Conservation (phyloP, 2,113 vertebrate genomes). For the Crotalus viridis region DNA sequence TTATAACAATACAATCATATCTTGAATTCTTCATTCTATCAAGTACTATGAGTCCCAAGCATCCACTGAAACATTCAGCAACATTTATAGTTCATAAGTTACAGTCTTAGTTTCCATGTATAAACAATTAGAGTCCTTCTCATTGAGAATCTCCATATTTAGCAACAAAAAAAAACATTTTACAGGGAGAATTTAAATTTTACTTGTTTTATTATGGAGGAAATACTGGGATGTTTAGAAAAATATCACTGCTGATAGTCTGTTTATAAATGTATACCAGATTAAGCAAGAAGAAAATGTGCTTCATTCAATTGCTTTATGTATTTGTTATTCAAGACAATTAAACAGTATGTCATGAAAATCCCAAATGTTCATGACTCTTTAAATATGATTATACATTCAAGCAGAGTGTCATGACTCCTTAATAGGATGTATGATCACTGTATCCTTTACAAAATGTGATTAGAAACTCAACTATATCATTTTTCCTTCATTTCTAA, state of each 20-base stretch:
- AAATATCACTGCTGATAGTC: background rate
- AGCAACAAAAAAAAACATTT: constrained; percentile 21
- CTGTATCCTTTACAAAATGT: background rate
- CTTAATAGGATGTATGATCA: background rate
- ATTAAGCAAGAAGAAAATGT: constrained; percentile 13
- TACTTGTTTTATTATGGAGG: background rate
- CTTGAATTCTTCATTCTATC: constrained; percentile 31
- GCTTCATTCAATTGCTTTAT: background rate
- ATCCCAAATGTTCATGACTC: background rate
- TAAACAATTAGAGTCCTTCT: background rate
- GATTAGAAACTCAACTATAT: background rate
- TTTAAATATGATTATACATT: background rate
- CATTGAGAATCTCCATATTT: background rate
- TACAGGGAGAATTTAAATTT: background rate
- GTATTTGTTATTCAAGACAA: background rate
- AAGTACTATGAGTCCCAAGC: background rate
- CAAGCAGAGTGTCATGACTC: background rate
- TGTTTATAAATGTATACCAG: constrained; percentile 6
- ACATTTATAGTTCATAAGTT: constrained; percentile 4
- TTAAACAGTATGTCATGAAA: background rate
- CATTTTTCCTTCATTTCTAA: background rate
- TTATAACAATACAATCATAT: constrained; percentile 16
- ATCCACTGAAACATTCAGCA: constrained; percentile 9
- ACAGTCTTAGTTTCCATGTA: background rate
- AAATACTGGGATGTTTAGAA: background rate